Evolutionary conservation across 2,113 vertebrate species (phyloP).

Genomic region (Marmota monax): DNA sequence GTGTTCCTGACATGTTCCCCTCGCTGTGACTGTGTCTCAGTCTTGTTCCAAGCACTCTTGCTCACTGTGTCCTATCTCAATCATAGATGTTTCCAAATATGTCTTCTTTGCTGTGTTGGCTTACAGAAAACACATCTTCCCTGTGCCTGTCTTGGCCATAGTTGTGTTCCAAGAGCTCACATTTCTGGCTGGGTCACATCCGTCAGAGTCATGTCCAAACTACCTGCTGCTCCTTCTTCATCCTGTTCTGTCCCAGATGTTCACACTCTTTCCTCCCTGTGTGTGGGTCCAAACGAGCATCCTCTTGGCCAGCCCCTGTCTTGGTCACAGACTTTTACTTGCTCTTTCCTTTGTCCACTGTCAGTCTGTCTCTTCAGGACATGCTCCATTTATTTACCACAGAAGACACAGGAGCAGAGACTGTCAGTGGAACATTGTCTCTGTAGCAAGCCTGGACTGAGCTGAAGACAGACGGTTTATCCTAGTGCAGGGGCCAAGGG

Average conservation of each 20-base stretch:
- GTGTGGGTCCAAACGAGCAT: background rate
- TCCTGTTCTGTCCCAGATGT: background rate
- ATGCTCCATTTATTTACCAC: background rate
- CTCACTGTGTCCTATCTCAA: slow-evolving; percentile 33
- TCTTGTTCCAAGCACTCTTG: background rate
- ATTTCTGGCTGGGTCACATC: background rate
- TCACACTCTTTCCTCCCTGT: background rate
- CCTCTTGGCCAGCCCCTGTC: background rate
- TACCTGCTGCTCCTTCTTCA: background rate
- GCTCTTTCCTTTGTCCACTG: background rate
- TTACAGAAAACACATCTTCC: background rate
- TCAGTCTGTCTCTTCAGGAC: background rate
- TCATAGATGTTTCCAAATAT: background rate
- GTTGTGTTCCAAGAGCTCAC: background rate
- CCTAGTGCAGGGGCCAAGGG: background rate
- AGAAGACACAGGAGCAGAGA: background rate
- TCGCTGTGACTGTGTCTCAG: slow-evolving; percentile 43
- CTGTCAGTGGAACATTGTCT: background rate
- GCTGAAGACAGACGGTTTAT: background rate
- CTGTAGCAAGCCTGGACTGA: background rate
- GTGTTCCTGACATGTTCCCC: background rate
- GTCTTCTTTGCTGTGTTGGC: slow-evolving; percentile 41
- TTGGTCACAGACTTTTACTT: background rate
- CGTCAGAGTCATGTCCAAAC: background rate
- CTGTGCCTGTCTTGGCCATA: slow-evolving; percentile 5